Base-by-base conservation (phyloP, 2,888 invertebrate genomes). In the Acronicta leporina region DNA sequence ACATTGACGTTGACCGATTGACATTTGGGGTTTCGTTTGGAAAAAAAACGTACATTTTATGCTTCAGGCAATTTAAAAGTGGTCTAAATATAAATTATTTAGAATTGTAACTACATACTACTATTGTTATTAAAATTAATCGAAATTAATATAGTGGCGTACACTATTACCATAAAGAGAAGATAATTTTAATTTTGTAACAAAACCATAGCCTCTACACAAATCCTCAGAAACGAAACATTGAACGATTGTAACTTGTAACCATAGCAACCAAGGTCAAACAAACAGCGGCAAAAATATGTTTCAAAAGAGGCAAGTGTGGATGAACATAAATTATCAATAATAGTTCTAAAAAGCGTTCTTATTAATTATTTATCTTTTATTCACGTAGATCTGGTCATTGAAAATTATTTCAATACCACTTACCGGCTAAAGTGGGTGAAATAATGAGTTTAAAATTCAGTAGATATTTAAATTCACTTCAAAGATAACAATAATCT, bases 231-330 rank as follows among this genome's bases (percentile, higher is more conserved):
- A 42, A 20, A 16, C 42, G 11, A 9, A 43, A 43, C 43, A 6
- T 20, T 20, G 20, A 3, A 20, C 20, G 2, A 20, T 3, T 20
- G 35, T 45, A 47, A 45, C 58, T 51, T 53, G 87, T 88, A 67
- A 64, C 85, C 68, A 89, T 89, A 79, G 87, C 75, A 86, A 94
- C 94, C 92, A 93, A 92, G 92, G 92, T 91, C 92, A 93, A 94
- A 92, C 94, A 94, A 92, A 92, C 91, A 92, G 88, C 90, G 89
- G 84, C 88, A 90, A 91, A 87, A 90, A 84, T 85, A 88, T 89
- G 87, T 88, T 91, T 91, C 89, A 88, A 93, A 93, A 93, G 88
- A 89, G 84, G 83, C 89, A 89, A 92, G 92, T 92, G 87, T 78
- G 81, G 84, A 82, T 80, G 79, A 74, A 80, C 75, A 73, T 54